These are phyloP conservation scores for Conger conger DNA, from an alignment of 2,113 vertebrate genomes.

Conservation along the genomic window DNA sequence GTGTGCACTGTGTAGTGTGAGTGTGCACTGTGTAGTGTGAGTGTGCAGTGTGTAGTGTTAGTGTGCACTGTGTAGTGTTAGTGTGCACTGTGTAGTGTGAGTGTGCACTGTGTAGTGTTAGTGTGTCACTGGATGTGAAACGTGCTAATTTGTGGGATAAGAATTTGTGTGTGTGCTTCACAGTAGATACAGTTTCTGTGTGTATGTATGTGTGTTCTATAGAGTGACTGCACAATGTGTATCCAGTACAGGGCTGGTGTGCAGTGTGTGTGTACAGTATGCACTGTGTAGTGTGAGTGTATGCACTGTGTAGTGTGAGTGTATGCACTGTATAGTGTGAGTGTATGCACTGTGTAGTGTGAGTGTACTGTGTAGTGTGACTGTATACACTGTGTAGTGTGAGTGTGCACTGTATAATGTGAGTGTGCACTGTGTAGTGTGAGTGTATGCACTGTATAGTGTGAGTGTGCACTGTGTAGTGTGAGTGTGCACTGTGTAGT, in stretches of 20 bases:
- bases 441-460: neutral
- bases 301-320: no score
- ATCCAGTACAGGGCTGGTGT: no score
- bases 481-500: neutral
- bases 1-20: neutral
- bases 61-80: no score
- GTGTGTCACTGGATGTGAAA: slow-evolving; percentile 6
- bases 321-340: slow-evolving; percentile 2
- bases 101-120: neutral
- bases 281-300: neutral
- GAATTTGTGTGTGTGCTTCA: neutral
- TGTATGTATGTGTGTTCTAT: neutral
- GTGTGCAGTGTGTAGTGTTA: no score
- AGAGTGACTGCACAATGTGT: no score
- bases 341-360: slow-evolving; percentile 12
- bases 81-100: no score
- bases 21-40: no score
- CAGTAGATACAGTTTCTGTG: neutral
- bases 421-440: neutral
- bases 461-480: neutral
- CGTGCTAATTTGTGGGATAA: slow-evolving; percentile 3
- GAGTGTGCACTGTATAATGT: neutral
- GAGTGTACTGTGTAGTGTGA: neutral
- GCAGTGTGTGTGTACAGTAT: neutral
- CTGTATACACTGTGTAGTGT: neutral